Evolutionary conservation across 2,888 invertebrate species (phyloP).

Genomic region (Calameuta filiformis): DNA sequence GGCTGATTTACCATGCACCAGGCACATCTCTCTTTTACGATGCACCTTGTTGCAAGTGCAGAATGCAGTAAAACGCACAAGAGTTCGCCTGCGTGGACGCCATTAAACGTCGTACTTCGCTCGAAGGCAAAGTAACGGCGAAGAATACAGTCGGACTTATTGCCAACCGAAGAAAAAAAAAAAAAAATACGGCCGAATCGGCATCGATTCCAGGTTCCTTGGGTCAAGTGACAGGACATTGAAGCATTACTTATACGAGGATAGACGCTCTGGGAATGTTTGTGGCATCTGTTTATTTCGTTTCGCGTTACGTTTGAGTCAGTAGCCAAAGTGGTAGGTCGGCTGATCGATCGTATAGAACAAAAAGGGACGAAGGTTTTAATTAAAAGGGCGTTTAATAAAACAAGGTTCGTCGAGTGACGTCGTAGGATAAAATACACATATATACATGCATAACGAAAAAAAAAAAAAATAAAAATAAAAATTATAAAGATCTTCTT

Average conservation of each 20-base stretch:
- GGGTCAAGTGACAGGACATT: not conserved
- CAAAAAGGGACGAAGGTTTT: not conserved
- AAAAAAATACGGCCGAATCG: not conserved
- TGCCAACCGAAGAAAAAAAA: not conserved
- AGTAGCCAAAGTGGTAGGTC: not conserved
- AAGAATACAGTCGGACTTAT: not conserved
- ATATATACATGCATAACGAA: too few species aligned
- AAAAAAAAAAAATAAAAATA: too few species aligned
- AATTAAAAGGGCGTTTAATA: not conserved
- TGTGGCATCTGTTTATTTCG: not conserved
- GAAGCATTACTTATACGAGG: not conserved
- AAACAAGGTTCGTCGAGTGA: not conserved
- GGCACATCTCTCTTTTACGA: not conserved
- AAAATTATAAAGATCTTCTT: not conserved
- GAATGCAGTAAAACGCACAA: not conserved
- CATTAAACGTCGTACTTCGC: not conserved
- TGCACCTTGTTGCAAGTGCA: not conserved
- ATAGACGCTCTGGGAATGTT: not conserved
- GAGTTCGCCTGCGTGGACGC: not conserved
- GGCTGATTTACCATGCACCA: not conserved
- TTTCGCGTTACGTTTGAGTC: not conserved
- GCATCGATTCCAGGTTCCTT: not conserved
- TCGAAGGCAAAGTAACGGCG: constrained; percentile 11
- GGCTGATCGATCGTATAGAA: not conserved
- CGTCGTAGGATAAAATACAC: not conserved